Evolutionary conservation across 2,797 vertebrate species (phyloP).

Genomic region (Gambelia wislizenii): DNA sequence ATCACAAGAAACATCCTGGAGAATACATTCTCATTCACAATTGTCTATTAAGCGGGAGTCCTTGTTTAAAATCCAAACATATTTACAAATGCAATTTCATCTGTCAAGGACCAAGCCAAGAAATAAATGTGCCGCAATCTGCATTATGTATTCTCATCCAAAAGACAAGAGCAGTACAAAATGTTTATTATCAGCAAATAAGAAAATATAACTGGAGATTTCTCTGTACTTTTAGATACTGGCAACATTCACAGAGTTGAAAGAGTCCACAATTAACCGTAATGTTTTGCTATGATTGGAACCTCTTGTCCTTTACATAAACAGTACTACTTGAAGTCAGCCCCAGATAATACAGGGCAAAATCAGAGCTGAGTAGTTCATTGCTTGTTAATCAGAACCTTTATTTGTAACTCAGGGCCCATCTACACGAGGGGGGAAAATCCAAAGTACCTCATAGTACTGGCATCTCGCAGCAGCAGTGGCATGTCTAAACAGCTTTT

Average conservation of each 20-base stretch:
- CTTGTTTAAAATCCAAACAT: slow-evolving; percentile 25
- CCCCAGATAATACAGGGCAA: no score
- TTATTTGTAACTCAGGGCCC: no score
- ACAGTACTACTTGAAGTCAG: neutral
- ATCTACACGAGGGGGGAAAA: no score
- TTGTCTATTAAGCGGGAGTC: neutral
- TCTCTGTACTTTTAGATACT: neutral
- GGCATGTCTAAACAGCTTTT: no score
- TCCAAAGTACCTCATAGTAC: no score
- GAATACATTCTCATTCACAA: slow-evolving; percentile 27
- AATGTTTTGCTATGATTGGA: neutral
- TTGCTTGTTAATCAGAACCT: no score
- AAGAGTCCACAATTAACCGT: neutral
- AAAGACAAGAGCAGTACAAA: slow-evolving; percentile 41
- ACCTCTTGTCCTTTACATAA: no score
- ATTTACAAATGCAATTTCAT: slow-evolving; percentile 34
- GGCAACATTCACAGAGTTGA: neutral
- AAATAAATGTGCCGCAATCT: slow-evolving; percentile 22
- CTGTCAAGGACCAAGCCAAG: slow-evolving; percentile 44
- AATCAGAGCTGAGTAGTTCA: no score
- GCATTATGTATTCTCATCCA: slow-evolving; percentile 8
- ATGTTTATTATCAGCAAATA: rapidly evolving
- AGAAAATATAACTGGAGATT: slow-evolving; percentile 26
- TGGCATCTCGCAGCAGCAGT: no score
- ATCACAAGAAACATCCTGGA: neutral